Base-by-base conservation (phyloP, 2,113 vertebrate genomes). In the Nothoprocta perdicaria region DNA sequence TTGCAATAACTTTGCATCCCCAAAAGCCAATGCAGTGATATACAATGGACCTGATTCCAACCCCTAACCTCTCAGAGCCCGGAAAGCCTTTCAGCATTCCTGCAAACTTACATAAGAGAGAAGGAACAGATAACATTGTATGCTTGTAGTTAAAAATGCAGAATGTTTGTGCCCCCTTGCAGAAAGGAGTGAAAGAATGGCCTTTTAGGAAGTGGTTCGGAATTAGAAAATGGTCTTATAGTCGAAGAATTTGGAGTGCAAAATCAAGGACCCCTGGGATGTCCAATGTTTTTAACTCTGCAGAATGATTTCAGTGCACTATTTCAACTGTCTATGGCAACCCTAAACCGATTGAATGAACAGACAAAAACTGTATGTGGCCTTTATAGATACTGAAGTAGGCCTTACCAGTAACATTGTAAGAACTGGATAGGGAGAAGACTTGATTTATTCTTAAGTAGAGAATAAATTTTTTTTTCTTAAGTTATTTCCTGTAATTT, bases 101-200 rank as follows among this genome's bases (percentile, higher is more conserved):
- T 97, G 92, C 74, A 97, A 98, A 96, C 96, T 98, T 98, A 98
- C 98, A 97, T 98, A 98, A 98, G 97, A 97, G 97, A 97, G 93
- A 96, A 96, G 84, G 95, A 97, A 85, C 69, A 98, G 98, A 98
- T 98, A 98, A 98, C 98, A 98, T 98, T 98, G 97, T 98, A 93
- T 96, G 94, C 90, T 91, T 95, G 84, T 63, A 97, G 94, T 95
- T 94, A 97, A 96, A 97, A 96, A 97, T 96, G 95, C 95, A 85
- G 95, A 96, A 96, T 97, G 97, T 96, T 98, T 96, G 95, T 95
- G 97, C 91, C 95, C 95, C 93, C 88, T 96, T 96, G 94, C 91
- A 96, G 94, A 97, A 95, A 96, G 95, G 96, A 98, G 96, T 96
- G 95, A 97, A 98, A 97, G 97, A 97, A 97, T 97, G 96, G 96